These are phyloP conservation scores for Spatula clypeata DNA, from an alignment of 2,797 vertebrate genomes.

Conservation along the genomic window DNA sequence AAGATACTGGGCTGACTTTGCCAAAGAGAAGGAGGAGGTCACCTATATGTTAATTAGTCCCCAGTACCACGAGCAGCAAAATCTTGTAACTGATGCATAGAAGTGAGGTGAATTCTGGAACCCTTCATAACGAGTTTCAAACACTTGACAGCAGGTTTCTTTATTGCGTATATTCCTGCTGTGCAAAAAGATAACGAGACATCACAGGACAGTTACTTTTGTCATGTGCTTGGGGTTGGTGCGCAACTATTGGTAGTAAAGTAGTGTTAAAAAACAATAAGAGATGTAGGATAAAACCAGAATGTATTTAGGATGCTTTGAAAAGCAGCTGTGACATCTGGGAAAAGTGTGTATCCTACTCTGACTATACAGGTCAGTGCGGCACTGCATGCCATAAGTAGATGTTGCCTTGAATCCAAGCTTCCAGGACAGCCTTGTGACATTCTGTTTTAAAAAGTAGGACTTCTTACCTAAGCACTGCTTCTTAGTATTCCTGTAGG, in stretches of 20 bases:
- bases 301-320: neutral
- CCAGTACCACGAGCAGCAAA: neutral
- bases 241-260: neutral
- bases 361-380: neutral
- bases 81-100: neutral
- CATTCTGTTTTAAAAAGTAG: neutral
- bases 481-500: neutral
- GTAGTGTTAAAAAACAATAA: neutral
- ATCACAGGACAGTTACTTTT: neutral
- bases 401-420: neutral
- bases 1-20: neutral
- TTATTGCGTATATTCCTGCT: neutral
- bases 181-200: neutral
- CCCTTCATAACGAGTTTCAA: neutral
- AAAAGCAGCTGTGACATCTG: neutral
- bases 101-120: neutral
- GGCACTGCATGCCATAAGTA: neutral
- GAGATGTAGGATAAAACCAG: neutral
- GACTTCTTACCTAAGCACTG: neutral
- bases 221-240: accelerated
- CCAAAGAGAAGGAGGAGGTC: neutral
- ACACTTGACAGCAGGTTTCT: neutral
- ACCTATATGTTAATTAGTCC: neutral
- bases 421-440: neutral
- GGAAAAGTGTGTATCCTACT: neutral